Percentiles rank a stretch among this genome's conserved stretches.
Conservation (phyloP, 2,888 invertebrate species). For the Rhogogaster chlorosoma region DNA sequence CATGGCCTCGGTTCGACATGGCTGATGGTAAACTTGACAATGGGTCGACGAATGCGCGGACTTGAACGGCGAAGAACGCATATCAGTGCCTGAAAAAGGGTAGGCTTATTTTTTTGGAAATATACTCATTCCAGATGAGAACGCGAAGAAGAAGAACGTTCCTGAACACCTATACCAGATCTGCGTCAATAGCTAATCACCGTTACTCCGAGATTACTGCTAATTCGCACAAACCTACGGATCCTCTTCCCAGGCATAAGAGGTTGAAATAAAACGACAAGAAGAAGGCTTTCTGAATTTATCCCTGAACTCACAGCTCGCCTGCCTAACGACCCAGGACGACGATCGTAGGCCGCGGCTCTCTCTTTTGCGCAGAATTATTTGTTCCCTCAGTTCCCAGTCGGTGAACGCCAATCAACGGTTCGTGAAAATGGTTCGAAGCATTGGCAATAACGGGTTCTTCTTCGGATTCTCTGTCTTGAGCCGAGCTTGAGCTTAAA, state of each 20-base stretch:
- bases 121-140: not conserved
- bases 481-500: too few species aligned
- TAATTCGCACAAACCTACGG: not conserved
- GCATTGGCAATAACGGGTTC: not conserved
- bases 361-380: slow-evolving; percentile 40
- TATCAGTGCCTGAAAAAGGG: slow-evolving; percentile 49
- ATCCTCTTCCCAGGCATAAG: not conserved
- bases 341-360: slow-evolving; percentile 19
- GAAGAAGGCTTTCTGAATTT: slow-evolving; percentile 28
- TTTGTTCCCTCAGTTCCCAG: not conserved
- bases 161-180: not conserved
- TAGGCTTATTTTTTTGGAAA: not conserved
- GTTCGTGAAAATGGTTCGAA: not conserved
- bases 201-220: not conserved
- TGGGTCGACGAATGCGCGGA: slow-evolving; percentile 67
- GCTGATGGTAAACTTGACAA: slow-evolving; percentile 72
- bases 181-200: not conserved
- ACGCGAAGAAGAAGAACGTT: not conserved
- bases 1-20: slow-evolving; percentile 44
- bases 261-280: not conserved
- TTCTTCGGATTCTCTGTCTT: not conserved
- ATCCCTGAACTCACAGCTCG: slow-evolving; percentile 16
- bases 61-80: slow-evolving; percentile 65
- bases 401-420: not conserved
- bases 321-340: slow-evolving; percentile 36